Base-by-base conservation (phyloP, 92 coral and sea anemone genomes). In the Porites divaricata region DNA sequence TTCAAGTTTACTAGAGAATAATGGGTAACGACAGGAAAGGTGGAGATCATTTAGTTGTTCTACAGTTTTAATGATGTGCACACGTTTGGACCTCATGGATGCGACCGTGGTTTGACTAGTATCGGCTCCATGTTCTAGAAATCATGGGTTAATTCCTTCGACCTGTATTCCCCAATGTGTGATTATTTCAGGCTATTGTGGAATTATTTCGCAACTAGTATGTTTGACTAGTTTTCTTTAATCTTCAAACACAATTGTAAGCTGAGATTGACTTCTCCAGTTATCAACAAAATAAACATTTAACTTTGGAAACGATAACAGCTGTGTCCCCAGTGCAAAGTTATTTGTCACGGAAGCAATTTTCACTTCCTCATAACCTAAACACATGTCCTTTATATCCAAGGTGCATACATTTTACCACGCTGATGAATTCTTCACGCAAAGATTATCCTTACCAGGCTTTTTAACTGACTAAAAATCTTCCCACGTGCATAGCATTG, bases 281-380 rank as follows among this genome's bases (percentile, higher is more conserved):
- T 15, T 9, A 51, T 17, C 61, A 68, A 76, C 68, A 26, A 58
- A 76, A 76, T 76, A 59, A 76, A 76, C 22, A 59, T 24, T 76
- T 76, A 76, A 28, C 69, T 8, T 76, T 61, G 80, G 69, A 21
- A 76, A 61, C 64, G 59, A 48, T 26, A 59, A 61, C 80, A 35
- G 56, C 41, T 25, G 48, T 8, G 20, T 19, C 61, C 41, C 26
- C 41, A 41, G 13, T 28, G 28, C 12, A 1, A 17, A 26, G 19
- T 21, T 15, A 0, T 2, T 76, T 76, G 68, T 61, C 80, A 59
- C 41, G 80, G 21, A 41, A 76, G 24, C 10, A 15, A 17, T 74
- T 68, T 28, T 6, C 1, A 25, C 26, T 69, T 15, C 7, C 6
- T 52, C 21, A 61, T 41, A 58, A 17, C 1, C 19, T 1, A 35